Evolutionary conservation across 2,113 vertebrate species (phyloP), one percentile per base, ranked within the genome.

Genomic region (Nematolebias whitei): DNA sequence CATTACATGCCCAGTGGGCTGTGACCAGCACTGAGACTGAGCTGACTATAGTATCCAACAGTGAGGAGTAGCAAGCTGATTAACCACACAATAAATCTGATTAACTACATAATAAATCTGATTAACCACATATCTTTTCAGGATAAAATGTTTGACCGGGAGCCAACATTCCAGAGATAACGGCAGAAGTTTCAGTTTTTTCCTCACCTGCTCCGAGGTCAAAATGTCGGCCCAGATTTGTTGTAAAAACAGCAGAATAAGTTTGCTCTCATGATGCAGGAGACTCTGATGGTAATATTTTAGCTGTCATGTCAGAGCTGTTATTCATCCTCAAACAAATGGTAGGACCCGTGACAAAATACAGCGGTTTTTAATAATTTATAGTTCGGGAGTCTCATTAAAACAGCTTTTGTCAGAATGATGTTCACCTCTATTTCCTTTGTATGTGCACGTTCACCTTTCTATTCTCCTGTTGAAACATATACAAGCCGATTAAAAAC

Each of bases 81-180:
- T 82, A 85, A 58, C 51, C 53, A 41, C 60, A 49, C 69, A 78
- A 83, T 83, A 61, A 78, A 85, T 79, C 62, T 45, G 47, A 80
- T 79, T 76, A 80, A 71, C 48, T 49, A 40, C 61, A 49, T 71
- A 78, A 83, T 83, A 61, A 78, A 85, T 79, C 62, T 45, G 47
- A 80, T 79, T 76, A 80, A 71, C 48, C 52, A 40, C 61, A 68
- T 26, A 66, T 48, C 62, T 66, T 62, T 58, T 72, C 67, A 71
- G 63, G 44, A 71, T 77, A 59, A 59, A 80, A 83, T 77, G 76
- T 73, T 57, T 74, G 53, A 51, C 44, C 10, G 18, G 9, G 59
- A 64, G 58, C 80, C 80, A 80, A 71, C 58, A 49, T 79, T 53
- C 77, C 74, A 80, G 74, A 64, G 53, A 60, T 65, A 55, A 73